These are phyloP conservation scores for Coelopa frigida DNA, from an alignment of 1,140 invertebrate species.

Conservation along the genomic window DNA sequence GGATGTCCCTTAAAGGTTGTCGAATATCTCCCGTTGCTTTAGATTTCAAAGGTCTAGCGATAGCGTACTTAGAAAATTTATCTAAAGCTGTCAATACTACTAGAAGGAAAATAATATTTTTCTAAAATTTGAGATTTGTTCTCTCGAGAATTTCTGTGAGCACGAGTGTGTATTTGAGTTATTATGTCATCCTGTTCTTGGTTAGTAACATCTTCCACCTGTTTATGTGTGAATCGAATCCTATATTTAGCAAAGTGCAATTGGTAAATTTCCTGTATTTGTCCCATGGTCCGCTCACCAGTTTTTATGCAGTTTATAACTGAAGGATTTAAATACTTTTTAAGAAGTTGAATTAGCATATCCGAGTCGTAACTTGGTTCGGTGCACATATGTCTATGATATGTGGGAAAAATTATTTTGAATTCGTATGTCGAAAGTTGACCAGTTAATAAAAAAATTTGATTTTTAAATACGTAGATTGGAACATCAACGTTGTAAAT, in stretches of 20 bases:
- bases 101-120: conserved; percentile 9
- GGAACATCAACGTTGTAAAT: not conserved
- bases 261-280: no score
- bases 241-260: no score
- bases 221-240: no score
- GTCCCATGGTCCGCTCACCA: no score
- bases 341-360: conserved; percentile 5
- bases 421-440: conserved; percentile 1
- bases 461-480: conserved; percentile 13
- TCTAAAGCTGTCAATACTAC: no score
- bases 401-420: conserved; percentile 7
- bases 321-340: no score
- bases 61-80: no score
- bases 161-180: not conserved
- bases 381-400: no score
- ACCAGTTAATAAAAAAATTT: conserved; percentile 4
- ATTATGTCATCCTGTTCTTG: conserved; percentile 7
- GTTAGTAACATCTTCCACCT: no score
- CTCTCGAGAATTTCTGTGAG: conserved; percentile 5
- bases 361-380: not conserved
- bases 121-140: conserved; percentile 5
- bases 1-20: conserved; percentile 2
- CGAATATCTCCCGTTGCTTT: no score
- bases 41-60: no score
- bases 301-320: no score